Base-by-base conservation (phyloP, 2,113 vertebrate species). In the Phasianus colchicus region DNA sequence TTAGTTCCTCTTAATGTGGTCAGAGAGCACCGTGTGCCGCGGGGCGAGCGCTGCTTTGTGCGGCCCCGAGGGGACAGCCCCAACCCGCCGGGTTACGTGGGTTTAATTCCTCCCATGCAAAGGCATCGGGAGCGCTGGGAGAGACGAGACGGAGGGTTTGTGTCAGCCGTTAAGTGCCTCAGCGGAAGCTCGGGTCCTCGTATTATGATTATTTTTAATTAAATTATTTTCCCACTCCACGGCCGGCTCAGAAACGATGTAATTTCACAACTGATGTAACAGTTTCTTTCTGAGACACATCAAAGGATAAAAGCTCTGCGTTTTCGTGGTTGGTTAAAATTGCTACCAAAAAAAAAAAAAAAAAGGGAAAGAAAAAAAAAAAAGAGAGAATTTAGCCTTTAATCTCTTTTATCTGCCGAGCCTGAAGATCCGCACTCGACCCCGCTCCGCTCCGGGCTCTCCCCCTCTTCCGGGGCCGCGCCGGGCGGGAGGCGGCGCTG, bases 361-460 rank as follows among this genome's bases (percentile, higher is more conserved):
- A 43, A 11, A 34, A 70, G 7, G 38, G 9, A 32, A 70, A 30
- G 36, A 18, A 20, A 32, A 42, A 42, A 60, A 52, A 7, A 13
- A 8, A 47, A 47, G 8, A 40, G 65, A 71, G 80, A 97, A 96
- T 96, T 98, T 96, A 97, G 96, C 93, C 97, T 98, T 98, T 98
- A 97, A 98, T 98, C 96, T 98, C 97, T 97, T 98, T 97, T 94
- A 97, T 97, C 96, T 96, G 40, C 75, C 45, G 91, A 97, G 96
- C 97, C 97, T 96, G 97, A 97, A 98, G 97, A 97, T 94, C 96
- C 91, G 90, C 93, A 91, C 96, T 97, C 97, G 96, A 97, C 97
- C 98, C 95, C 40, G 96, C 93, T 70, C 80, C 65, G 95, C 95
- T 80, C 84, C 77, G 71, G 95, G 96, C 93, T 43, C 88, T 77